Conservation (phyloP, 2,888 invertebrate genomes). For the Conomelus anceps region DNA sequence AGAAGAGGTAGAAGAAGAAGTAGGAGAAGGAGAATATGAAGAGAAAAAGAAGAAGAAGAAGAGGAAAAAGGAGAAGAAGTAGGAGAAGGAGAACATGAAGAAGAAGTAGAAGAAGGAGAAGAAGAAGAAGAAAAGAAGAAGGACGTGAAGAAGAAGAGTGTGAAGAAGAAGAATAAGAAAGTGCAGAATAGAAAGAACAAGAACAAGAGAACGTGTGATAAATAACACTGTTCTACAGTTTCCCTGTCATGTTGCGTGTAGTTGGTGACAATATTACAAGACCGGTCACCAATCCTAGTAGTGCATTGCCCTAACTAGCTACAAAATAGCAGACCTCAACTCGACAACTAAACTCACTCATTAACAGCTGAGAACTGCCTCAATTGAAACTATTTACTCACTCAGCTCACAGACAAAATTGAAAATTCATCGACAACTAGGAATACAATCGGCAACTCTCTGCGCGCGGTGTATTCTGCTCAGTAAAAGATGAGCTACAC, state of each 20-base stretch:
- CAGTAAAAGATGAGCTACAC: neutral
- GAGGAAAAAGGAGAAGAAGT: neutral
- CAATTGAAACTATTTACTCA: neutral
- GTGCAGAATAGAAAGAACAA: neutral
- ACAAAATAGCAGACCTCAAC: neutral
- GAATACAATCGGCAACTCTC: neutral
- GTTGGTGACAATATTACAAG: neutral
- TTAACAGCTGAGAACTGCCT: neutral
- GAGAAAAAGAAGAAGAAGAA: neutral
- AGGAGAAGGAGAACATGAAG: neutral
- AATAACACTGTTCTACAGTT: neutral
- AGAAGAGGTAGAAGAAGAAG: neutral
- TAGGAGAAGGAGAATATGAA: neutral
- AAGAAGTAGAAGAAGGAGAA: neutral
- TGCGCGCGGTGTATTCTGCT: neutral
- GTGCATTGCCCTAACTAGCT: neutral
- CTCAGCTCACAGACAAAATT: neutral
- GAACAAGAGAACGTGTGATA: neutral
- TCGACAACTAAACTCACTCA: neutral
- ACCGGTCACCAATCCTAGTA: neutral
- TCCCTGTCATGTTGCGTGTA: neutral
- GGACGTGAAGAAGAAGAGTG: neutral
- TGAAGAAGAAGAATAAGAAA: neutral
- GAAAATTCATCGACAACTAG: neutral
- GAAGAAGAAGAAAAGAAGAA: neutral